A percentile compares a stretch with the other conserved stretches of the same genome.
These are phyloP conservation scores for Notothenia coriiceps DNA, from an alignment of 2,113 vertebrate species.

Conservation along the genomic window DNA sequence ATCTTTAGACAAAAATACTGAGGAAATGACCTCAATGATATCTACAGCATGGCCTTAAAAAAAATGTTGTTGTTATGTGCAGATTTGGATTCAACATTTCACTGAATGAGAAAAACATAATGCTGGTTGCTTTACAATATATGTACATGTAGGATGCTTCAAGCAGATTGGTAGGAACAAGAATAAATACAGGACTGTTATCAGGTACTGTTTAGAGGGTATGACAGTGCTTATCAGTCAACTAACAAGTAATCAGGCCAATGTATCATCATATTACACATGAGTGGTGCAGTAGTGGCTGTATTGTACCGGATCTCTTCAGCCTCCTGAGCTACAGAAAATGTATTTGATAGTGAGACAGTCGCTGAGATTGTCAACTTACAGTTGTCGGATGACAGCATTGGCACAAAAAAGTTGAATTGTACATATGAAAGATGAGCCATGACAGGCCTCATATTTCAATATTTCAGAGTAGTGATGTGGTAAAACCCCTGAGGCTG, in stretches of 20 bases:
- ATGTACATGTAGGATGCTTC: background rate
- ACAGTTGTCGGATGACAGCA: background rate
- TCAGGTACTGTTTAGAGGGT: background rate
- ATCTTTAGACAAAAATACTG: too few relatives aligned
- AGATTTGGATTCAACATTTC: too few relatives aligned
- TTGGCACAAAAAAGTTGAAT: background rate
- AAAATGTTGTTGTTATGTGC: too few relatives aligned
- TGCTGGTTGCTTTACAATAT: background rate
- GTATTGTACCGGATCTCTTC: background rate
- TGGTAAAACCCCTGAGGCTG: background rate
- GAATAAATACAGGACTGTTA: background rate
- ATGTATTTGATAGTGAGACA: background rate
- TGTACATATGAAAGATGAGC: background rate
- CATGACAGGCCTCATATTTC: background rate
- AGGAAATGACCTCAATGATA: too few relatives aligned
- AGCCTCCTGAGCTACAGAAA: constrained; percentile 6
- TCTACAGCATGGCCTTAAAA: too few relatives aligned
- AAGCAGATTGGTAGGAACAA: background rate
- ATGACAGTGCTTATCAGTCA: background rate
- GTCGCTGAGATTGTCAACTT: background rate
- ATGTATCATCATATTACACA: background rate
- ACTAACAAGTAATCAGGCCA: background rate
- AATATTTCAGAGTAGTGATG: background rate
- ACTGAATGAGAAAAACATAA: background rate
- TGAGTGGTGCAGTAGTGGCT: too few relatives aligned